Percentiles rank a stretch among this genome's conserved stretches.
These are phyloP conservation scores for Lepidochitona cinerea DNA, from an alignment of 2,888 invertebrate species.

Conservation along the genomic window DNA sequence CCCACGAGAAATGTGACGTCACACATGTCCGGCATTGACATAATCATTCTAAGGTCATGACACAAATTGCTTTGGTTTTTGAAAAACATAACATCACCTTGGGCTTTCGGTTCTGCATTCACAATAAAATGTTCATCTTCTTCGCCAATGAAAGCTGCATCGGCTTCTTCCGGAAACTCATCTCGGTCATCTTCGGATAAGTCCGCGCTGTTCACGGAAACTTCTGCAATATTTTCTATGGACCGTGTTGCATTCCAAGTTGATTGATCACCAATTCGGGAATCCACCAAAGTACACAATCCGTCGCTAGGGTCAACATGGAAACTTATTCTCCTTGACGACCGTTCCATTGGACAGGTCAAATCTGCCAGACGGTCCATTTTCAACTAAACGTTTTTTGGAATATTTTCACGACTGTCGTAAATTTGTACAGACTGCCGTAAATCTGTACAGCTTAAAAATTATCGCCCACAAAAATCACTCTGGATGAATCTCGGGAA, in stretches of 20 bases:
- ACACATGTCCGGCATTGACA: constrained; percentile 11
- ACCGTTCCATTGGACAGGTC: neutral
- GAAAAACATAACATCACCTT: neutral
- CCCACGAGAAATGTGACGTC: constrained; percentile 16
- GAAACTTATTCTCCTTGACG: neutral
- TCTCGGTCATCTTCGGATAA: neutral
- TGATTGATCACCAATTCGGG: neutral
- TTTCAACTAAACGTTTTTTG: too few relatives aligned
- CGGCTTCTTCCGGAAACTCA: neutral
- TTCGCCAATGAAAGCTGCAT: neutral
- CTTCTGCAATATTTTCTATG: too few relatives aligned
- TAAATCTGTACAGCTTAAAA: too few relatives aligned
- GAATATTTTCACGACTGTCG: too few relatives aligned
- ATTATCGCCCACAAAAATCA: too few relatives aligned
- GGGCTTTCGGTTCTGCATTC: neutral
- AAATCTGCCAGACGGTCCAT: too few relatives aligned
- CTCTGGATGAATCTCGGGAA: too few relatives aligned
- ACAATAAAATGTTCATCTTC: too few relatives aligned
- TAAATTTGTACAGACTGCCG: too few relatives aligned
- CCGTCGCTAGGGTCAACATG: neutral
- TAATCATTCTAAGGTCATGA: neutral
- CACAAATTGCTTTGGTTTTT: neutral
- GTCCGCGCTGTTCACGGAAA: neutral
- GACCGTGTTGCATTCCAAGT: too few relatives aligned
- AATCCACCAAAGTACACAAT: neutral